phyloP scores from a whole-genome alignment of 2,888 invertebrate genomes.

The Phrixothrix hirtus region DNA sequence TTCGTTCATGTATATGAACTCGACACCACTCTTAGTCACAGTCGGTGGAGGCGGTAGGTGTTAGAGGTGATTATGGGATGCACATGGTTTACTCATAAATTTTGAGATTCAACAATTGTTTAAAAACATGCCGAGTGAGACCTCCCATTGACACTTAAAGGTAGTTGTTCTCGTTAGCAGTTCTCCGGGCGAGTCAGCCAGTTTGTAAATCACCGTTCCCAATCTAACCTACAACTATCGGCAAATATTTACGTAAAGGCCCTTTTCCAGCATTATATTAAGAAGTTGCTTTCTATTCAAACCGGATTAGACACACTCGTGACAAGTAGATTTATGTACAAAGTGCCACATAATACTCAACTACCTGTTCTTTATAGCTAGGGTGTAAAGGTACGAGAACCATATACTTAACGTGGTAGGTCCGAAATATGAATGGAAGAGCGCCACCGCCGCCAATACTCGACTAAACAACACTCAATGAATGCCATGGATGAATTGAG shows the following conservation, averaged over 20 bases:
- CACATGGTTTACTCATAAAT: constrained; percentile 31
- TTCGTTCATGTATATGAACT: constrained; percentile 52
- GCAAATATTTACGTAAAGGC: constrained; percentile 56
- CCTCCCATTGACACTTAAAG: constrained; percentile 46
- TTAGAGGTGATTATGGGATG: constrained; percentile 32
- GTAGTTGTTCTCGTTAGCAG: constrained; percentile 36
- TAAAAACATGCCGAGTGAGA: constrained; percentile 49
- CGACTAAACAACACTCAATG: constrained; percentile 41
- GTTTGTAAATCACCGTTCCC: constrained; percentile 50
- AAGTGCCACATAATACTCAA: constrained; percentile 42
- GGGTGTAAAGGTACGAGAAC: constrained; percentile 51
- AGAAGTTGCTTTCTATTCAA: constrained; percentile 43
- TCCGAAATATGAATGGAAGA: constrained; percentile 62
- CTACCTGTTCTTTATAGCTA: constrained; percentile 40
- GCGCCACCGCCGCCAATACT: constrained; percentile 58
- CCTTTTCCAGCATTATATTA: constrained; percentile 21
- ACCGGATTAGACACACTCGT: constrained; percentile 50
- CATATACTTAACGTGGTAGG: constrained; percentile 61
- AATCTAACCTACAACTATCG: constrained; percentile 50
- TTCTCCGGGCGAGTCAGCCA: constrained; percentile 49
- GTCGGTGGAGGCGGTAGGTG: constrained; percentile 28
- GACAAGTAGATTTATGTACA: constrained; percentile 55
- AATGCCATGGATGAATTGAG: constrained; percentile 48
- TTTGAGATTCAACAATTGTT: constrained; percentile 44
- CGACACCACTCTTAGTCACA: constrained; percentile 51